These are phyloP conservation scores for Hirtodrosophila duncani DNA, from an alignment of 2,888 invertebrate genomes.

Conservation along the genomic window DNA sequence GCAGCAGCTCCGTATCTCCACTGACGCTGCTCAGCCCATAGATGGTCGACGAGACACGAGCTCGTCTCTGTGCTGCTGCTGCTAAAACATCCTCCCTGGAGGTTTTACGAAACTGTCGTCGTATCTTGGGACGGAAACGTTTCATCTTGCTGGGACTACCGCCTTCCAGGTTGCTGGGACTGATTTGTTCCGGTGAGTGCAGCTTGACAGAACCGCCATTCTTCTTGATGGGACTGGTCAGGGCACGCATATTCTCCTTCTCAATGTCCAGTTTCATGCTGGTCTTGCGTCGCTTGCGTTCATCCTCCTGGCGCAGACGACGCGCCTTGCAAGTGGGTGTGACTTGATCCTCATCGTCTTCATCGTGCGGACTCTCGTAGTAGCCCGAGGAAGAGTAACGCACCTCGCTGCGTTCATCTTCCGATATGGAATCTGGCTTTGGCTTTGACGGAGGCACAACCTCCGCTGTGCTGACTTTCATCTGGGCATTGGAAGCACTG, in stretches of 20 bases:
- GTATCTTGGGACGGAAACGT: conserved; percentile 78
- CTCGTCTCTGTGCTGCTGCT: conserved; percentile 49
- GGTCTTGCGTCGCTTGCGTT: conserved; percentile 85
- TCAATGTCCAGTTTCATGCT: conserved; percentile 87
- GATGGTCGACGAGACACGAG: conserved; percentile 42
- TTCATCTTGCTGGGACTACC: conserved; percentile 78
- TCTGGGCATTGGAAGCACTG: conserved; percentile 20
- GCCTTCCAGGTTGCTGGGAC: conserved; percentile 42
- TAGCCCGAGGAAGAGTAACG: conserved; percentile 87
- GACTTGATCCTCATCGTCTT: conserved; percentile 76
- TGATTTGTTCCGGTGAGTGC: conserved; percentile 70
- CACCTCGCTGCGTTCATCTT: conserved; percentile 83
- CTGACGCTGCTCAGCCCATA: conserved; percentile 55
- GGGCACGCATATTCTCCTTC: conserved; percentile 80
- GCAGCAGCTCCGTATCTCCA: conserved; percentile 63
- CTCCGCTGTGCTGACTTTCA: conserved; percentile 34
- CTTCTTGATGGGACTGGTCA: conserved; percentile 79
- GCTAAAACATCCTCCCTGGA: conserved; percentile 73
- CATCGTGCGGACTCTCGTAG: conserved; percentile 86
- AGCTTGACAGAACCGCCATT: conserved; percentile 32
- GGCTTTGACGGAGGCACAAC: conserved; percentile 23
- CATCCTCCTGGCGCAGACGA: conserved; percentile 83
- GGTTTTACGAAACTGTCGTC: conserved; percentile 75
- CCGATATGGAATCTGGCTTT: conserved; percentile 82
- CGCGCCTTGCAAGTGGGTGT: conserved; percentile 52